These are phyloP conservation scores for Sardina pilchardus DNA, from an alignment of 2,113 vertebrate species.

Conservation along the genomic window DNA sequence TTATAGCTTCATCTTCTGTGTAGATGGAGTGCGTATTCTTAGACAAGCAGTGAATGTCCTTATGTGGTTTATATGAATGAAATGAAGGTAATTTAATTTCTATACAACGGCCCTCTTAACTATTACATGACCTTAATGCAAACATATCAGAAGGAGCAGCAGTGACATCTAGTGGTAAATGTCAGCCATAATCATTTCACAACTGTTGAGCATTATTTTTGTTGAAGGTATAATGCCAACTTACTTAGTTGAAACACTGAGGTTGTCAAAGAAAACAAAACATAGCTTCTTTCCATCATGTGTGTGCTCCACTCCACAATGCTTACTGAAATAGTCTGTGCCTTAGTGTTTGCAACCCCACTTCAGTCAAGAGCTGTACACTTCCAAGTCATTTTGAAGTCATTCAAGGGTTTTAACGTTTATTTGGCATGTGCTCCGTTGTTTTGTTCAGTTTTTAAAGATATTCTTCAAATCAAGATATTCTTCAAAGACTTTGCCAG, in stretches of 20 bases:
- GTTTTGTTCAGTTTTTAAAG: not conserved
- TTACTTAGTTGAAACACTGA: not conserved
- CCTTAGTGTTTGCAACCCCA: not conserved
- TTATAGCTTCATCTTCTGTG: constrained; percentile 16
- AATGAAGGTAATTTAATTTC: not conserved
- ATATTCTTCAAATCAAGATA: not conserved
- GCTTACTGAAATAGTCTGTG: not conserved
- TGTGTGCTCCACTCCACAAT: not conserved
- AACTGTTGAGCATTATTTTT: not conserved
- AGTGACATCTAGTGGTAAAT: constrained; percentile 58
- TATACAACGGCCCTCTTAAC: not conserved
- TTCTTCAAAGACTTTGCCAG: not conserved
- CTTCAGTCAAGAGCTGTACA: not conserved
- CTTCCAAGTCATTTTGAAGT: not conserved
- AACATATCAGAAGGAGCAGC: constrained; percentile 14
- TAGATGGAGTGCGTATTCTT: not conserved
- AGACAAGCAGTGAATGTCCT: not conserved
- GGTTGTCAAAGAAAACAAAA: not conserved
- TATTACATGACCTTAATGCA: not conserved
- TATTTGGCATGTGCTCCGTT: not conserved
- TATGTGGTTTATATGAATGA: constrained; percentile 9
- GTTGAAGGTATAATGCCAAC: not conserved
- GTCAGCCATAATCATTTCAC: not conserved
- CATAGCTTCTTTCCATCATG: not conserved
- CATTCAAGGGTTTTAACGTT: not conserved